These are phyloP conservation scores for Wasmannia auropunctata DNA, from an alignment of 1,140 invertebrate genomes.

Conservation along the genomic window DNA sequence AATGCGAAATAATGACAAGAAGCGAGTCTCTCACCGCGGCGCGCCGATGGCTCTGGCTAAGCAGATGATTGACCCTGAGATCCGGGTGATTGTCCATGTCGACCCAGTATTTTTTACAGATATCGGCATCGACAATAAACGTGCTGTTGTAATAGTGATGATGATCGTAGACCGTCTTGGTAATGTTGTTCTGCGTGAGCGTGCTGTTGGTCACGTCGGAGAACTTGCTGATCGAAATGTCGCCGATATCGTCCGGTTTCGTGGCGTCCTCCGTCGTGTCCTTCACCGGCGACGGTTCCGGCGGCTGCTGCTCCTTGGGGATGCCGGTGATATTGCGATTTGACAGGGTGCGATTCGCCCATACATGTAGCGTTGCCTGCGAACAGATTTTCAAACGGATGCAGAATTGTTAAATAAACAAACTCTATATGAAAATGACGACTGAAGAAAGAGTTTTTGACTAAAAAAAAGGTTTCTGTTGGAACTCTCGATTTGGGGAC, in stretches of 20 bases:
- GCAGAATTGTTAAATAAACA: neutral
- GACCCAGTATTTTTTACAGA: slow-evolving; percentile 90
- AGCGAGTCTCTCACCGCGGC: slow-evolving; percentile 91
- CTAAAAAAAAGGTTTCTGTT: no score
- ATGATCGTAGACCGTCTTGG: slow-evolving; percentile 86
- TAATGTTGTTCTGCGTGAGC: slow-evolving; percentile 84
- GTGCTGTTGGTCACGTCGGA: slow-evolving; percentile 82
- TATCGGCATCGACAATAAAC: slow-evolving; percentile 86
- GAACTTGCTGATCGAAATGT: slow-evolving; percentile 82
- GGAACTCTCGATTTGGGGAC: no score
- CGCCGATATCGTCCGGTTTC: slow-evolving; percentile 70
- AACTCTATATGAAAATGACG: no score
- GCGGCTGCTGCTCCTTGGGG: neutral
- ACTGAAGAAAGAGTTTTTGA: no score
- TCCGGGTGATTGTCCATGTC: slow-evolving; percentile 88
- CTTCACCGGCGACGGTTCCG: neutral
- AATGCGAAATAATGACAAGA: neutral
- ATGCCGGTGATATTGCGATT: slow-evolving; percentile 58
- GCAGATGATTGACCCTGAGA: slow-evolving; percentile 88
- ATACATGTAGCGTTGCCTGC: slow-evolving; percentile 12
- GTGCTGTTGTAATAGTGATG: slow-evolving; percentile 93
- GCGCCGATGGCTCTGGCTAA: slow-evolving; percentile 94
- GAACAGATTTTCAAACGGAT: neutral
- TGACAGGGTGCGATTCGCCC: slow-evolving; percentile 74
- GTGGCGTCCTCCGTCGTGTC: neutral